A percentile compares a stretch with the other conserved stretches of the same genome.
These are phyloP conservation scores for Potamilus streckersoni DNA, from an alignment of 1,140 invertebrate genomes.

Conservation along the genomic window DNA sequence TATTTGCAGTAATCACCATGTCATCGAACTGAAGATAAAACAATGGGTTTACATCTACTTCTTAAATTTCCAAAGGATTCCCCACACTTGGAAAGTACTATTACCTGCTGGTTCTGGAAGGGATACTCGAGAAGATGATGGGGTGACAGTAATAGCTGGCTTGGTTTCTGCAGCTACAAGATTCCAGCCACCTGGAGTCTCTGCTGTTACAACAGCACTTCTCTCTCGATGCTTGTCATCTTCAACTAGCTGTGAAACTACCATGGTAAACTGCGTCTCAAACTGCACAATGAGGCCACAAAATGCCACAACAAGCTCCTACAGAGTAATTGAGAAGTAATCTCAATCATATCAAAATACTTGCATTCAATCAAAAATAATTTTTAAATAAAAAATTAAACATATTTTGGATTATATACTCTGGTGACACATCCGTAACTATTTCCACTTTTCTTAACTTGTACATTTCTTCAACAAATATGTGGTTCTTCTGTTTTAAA, in stretches of 20 bases:
- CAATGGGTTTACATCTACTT: neutral
- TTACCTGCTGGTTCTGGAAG: constrained; percentile 8
- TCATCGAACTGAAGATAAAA: neutral
- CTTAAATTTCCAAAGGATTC: neutral
- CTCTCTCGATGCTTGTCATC: constrained; percentile 68
- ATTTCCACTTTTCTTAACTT: too few relatives aligned
- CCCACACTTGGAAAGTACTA: neutral
- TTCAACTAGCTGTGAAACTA: constrained; percentile 80
- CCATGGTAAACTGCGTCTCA: constrained; percentile 84
- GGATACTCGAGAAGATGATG: neutral
- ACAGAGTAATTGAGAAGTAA: constrained; percentile 36
- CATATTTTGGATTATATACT: too few relatives aligned
- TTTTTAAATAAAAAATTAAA: too few relatives aligned
- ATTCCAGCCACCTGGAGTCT: constrained; percentile 61
- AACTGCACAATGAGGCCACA: constrained; percentile 93
- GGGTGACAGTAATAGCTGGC: constrained; percentile 21
- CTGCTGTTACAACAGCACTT: constrained; percentile 44
- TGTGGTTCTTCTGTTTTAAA: too few relatives aligned
- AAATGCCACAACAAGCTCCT: constrained; percentile 84
- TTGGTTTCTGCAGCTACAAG: constrained; percentile 42
- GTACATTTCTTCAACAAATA: too few relatives aligned
- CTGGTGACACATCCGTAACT: too few relatives aligned
- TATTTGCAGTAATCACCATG: too few relatives aligned
- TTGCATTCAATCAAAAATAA: too few relatives aligned
- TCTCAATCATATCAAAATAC: too few relatives aligned